These are phyloP conservation scores for Martes martes DNA, from an alignment of 2,113 vertebrate species.

Conservation along the genomic window DNA sequence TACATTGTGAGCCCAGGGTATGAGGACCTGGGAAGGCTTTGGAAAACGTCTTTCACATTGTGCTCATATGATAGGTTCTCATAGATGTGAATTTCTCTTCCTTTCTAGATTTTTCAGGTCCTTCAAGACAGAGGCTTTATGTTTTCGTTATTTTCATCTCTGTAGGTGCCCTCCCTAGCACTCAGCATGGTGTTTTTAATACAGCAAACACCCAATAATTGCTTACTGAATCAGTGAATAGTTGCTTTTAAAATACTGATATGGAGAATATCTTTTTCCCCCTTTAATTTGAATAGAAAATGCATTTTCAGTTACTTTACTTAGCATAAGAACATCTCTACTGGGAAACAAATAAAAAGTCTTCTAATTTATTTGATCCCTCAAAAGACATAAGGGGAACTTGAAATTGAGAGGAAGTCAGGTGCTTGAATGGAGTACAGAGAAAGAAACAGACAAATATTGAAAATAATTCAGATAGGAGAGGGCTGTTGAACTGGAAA, in stretches of 20 bases:
- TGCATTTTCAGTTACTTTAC: background rate
- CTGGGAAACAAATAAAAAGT: constrained; percentile 75
- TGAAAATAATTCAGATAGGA: constrained; percentile 72
- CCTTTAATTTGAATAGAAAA: constrained; percentile 40
- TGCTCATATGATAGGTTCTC: background rate
- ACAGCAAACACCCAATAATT: background rate
- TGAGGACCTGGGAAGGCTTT: background rate
- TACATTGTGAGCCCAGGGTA: background rate
- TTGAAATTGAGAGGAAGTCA: constrained; percentile 72
- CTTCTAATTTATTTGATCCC: constrained; percentile 80
- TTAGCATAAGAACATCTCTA: constrained; percentile 66
- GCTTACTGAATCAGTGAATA: background rate
- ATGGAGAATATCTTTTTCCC: background rate
- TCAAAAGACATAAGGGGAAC: constrained; percentile 77
- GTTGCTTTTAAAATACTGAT: constrained; percentile 14
- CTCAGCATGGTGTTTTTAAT: background rate
- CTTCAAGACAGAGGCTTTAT: background rate
- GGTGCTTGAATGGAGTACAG: constrained; percentile 69
- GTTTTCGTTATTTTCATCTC: constrained; percentile 6
- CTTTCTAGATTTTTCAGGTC: background rate
- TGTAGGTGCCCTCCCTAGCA: background rate
- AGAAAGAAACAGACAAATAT: constrained; percentile 78
- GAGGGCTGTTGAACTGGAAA: constrained; percentile 77
- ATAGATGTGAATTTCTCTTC: background rate
- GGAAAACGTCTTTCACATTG: background rate